Percentiles rank a stretch among this genome's conserved stretches.
phyloP scores from a whole-genome alignment of 2,113 vertebrate genomes.

The Rhombomys opimus region DNA sequence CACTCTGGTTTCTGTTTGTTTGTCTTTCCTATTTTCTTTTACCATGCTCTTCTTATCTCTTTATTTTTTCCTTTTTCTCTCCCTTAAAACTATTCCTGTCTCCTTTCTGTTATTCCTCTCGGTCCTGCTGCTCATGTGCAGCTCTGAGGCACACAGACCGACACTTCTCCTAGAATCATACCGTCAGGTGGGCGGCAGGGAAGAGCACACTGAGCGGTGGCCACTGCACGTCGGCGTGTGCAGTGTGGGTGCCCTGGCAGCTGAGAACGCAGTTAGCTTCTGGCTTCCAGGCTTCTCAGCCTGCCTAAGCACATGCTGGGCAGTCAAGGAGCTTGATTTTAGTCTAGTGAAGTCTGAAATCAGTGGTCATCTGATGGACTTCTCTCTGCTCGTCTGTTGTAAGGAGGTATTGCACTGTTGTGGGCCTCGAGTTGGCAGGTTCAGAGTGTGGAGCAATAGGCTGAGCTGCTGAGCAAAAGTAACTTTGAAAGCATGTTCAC shows the following conservation, averaged over 20 bases:
- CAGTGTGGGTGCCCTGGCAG: background rate
- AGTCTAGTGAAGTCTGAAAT: constrained; percentile 14
- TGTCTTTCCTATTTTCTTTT: background rate
- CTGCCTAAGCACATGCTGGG: background rate
- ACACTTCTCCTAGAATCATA: background rate
- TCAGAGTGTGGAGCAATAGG: constrained; percentile 16
- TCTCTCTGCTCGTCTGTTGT: background rate
- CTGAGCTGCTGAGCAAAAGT: constrained; percentile 34
- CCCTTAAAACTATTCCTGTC: background rate
- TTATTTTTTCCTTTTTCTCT: constrained; percentile 26
- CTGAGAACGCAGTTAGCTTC: background rate
- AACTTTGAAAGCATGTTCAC: constrained; percentile 29
- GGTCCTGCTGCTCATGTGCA: background rate
- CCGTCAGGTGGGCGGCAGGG: background rate
- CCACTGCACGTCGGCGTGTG: background rate
- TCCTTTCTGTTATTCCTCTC: background rate
- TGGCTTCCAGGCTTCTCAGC: background rate
- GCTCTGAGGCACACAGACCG: background rate
- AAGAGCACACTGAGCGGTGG: background rate
- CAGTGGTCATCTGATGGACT: constrained; percentile 12
- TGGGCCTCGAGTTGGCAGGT: background rate
- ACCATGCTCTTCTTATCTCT: background rate
- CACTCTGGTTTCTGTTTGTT: background rate
- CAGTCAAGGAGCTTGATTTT: background rate
- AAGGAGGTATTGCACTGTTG: constrained; percentile 25